Conservation (phyloP, 1,140 invertebrate species). For the Drosophila nasuta region DNA sequence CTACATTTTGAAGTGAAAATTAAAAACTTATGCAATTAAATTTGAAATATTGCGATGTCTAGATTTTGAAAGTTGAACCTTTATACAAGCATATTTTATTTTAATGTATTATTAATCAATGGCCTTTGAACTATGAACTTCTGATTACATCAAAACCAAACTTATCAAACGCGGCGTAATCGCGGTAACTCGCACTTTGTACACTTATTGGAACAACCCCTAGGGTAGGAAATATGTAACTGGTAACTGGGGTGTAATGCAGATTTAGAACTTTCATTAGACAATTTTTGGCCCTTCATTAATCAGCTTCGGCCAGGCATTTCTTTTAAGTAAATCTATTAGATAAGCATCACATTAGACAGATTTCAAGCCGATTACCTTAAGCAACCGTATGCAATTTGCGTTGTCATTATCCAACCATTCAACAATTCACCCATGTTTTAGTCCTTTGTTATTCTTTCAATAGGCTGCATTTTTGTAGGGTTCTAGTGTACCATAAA, state of each 20-base stretch:
- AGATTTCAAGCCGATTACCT: conserved; percentile 70
- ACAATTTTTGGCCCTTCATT: conserved; percentile 31
- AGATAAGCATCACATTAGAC: conserved; percentile 73
- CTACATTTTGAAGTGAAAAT: too few relatives aligned
- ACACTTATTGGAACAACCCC: conserved; percentile 24
- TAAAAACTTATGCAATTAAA: too few relatives aligned
- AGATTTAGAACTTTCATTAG: conserved; percentile 52
- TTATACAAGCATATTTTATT: background rate
- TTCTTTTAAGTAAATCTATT: conserved; percentile 31
- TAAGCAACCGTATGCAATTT: conserved; percentile 31
- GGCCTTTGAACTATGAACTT: background rate
- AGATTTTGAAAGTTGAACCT: background rate
- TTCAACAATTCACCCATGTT: conserved; percentile 21
- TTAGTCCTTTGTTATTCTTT: background rate
- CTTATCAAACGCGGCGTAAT: conserved; percentile 38
- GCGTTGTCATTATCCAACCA: conserved; percentile 44
- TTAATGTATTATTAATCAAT: background rate
- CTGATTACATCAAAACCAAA: conserved; percentile 40
- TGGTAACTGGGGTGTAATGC: conserved; percentile 36
- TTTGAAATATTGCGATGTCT: too few relatives aligned
- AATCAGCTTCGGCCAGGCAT: conserved; percentile 35
- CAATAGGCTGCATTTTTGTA: background rate
- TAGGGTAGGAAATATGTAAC: conserved; percentile 3
- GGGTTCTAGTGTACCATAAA: background rate
- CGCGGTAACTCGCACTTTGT: conserved; percentile 14